A percentile compares a stretch with the other conserved stretches of the same genome.
Evolutionary conservation across 2,888 invertebrate genomes (phyloP).

Genomic region (Machimus rusticus): DNA sequence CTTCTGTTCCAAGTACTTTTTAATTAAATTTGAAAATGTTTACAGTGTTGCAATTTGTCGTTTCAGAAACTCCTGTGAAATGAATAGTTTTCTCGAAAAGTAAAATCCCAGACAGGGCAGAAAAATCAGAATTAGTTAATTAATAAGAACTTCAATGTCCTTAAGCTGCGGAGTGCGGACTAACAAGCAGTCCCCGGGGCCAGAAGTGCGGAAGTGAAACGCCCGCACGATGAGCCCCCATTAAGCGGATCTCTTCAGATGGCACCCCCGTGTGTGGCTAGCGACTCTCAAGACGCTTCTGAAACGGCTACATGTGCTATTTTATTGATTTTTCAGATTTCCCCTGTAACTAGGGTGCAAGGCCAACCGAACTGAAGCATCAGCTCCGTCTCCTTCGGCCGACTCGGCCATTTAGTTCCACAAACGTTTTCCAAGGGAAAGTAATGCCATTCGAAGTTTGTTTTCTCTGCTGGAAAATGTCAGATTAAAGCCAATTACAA

Average conservation of each 20-base stretch:
- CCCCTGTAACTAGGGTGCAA: slow-evolving; percentile 44
- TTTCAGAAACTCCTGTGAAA: neutral
- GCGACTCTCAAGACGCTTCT: neutral
- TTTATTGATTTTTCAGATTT: slow-evolving; percentile 33
- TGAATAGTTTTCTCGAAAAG: neutral
- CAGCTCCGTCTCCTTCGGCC: slow-evolving; percentile 13
- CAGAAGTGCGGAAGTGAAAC: neutral
- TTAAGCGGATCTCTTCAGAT: neutral
- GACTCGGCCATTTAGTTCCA: slow-evolving; percentile 5
- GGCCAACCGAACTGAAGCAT: slow-evolving; percentile 43
- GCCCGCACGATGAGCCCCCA: neutral
- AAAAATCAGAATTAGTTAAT: neutral
- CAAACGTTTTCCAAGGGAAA: neutral
- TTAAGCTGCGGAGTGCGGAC: neutral
- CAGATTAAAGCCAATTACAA: neutral
- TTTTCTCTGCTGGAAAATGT: neutral
- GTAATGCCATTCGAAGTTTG: neutral
- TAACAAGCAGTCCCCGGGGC: neutral
- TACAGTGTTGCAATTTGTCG: no score
- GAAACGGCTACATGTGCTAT: slow-evolving; percentile 30
- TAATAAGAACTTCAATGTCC: neutral
- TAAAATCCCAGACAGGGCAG: neutral
- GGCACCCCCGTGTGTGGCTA: neutral
- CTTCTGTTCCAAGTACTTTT: no score
- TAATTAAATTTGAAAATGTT: no score